Percentiles rank a stretch among this genome's conserved stretches.
These are phyloP conservation scores for Enteromius afrohamiltoni DNA, from an alignment of 2,797 vertebrate species.

Conservation along the genomic window DNA sequence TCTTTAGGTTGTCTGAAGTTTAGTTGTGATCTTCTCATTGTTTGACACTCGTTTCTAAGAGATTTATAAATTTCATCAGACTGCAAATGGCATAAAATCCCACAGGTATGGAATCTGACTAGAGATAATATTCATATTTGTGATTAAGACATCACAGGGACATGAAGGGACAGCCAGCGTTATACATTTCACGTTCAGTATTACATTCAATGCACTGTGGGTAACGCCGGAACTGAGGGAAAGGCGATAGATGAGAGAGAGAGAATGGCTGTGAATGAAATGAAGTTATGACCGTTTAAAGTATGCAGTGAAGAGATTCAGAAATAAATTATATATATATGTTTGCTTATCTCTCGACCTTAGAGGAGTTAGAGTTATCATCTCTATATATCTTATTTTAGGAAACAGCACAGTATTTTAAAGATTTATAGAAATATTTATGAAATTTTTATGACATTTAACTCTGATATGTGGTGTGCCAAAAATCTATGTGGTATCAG, in stretches of 20 bases:
- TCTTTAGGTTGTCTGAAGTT: conserved; percentile 17
- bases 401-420: conserved; percentile 73
- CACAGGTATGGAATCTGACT: conserved; percentile 16
- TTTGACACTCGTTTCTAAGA: not conserved
- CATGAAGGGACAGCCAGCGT: conserved; percentile 30
- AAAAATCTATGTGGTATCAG: conserved; percentile 64
- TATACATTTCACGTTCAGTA: conserved; percentile 25
- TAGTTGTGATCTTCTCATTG: conserved; percentile 9
- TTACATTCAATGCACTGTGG: conserved; percentile 49
- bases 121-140: conserved; percentile 16
- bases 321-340: conserved; percentile 51
- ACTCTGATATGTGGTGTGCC: conserved; percentile 66
- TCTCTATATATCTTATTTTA: conserved; percentile 71
- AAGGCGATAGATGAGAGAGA: not conserved
- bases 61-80: conserved; percentile 15
- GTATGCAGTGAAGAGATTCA: conserved; percentile 58
- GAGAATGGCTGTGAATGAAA: conserved; percentile 43
- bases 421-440: conserved; percentile 71
- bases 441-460: conserved; percentile 68
- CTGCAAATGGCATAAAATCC: conserved; percentile 34
- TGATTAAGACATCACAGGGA: conserved; percentile 18
- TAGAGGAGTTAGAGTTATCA: conserved; percentile 65
- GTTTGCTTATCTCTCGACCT: conserved; percentile 66
- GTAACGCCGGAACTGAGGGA: conserved; percentile 54
- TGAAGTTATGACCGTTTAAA: conserved; percentile 42